Percentiles rank a stretch among this genome's conserved stretches.
Conservation (phyloP, 2,113 vertebrate genomes). For the Platysternon megacephalum region DNA sequence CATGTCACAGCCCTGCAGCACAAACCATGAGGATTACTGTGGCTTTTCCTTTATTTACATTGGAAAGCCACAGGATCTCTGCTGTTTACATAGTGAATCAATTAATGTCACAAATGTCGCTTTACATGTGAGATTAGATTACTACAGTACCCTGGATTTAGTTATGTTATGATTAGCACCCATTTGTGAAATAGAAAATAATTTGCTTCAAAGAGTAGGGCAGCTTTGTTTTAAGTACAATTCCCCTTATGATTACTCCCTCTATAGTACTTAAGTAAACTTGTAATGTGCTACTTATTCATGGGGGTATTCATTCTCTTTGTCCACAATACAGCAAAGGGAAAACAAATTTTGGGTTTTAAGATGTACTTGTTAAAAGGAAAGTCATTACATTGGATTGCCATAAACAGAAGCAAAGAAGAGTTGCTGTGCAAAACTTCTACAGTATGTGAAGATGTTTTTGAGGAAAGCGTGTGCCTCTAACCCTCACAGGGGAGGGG, state of each 20-base stretch:
- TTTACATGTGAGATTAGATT: slow-evolving; percentile 31
- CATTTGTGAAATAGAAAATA: background rate
- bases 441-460: background rate
- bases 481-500: background rate
- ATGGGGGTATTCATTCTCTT: background rate
- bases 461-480: background rate
- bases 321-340: background rate
- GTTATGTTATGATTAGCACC: slow-evolving; percentile 15
- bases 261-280: background rate
- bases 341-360: background rate
- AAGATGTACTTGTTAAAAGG: background rate
- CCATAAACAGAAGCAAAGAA: background rate
- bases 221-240: background rate
- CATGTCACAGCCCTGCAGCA: background rate
- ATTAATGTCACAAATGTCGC: slow-evolving; percentile 36
- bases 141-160: background rate
- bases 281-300: background rate
- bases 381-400: background rate
- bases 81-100: background rate
- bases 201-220: background rate
- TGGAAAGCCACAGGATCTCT: slow-evolving; percentile 27
- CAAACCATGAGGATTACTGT: background rate
- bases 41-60: background rate
- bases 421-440: background rate
- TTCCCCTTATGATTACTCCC: background rate